A percentile compares a stretch with the other conserved stretches of the same genome.
Conservation (phyloP, 2,888 invertebrate genomes). For the Aphrophora alni region DNA sequence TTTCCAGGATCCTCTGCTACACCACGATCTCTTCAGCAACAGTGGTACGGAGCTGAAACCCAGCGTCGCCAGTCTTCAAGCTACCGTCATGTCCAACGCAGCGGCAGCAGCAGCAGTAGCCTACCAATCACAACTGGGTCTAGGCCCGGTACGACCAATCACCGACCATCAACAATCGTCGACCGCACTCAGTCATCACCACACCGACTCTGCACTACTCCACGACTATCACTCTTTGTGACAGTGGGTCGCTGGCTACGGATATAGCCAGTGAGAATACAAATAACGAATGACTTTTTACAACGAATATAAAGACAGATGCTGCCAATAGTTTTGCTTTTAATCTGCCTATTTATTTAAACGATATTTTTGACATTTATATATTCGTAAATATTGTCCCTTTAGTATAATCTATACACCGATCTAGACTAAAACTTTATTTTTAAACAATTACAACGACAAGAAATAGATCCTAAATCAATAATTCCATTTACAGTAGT, state of each 20-base stretch:
- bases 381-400: no score
- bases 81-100: constrained; percentile 51
- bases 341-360: no score
- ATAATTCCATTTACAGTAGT: no score
- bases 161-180: constrained; percentile 37
- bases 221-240: constrained; percentile 55
- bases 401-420: no score
- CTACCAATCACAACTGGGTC: constrained; percentile 46
- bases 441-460: no score
- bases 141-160: constrained; percentile 39
- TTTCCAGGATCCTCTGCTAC: constrained; percentile 47
- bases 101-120: constrained; percentile 48
- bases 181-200: constrained; percentile 34
- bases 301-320: neutral
- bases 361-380: no score
- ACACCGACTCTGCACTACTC: constrained; percentile 50
- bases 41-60: constrained; percentile 42
- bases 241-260: constrained; percentile 56
- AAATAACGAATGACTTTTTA: neutral
- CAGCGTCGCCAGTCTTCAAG: constrained; percentile 50
- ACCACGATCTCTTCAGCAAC: constrained; percentile 48
- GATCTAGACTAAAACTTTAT: no score
- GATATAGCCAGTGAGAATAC: constrained; percentile 52
- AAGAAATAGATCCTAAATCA: no score
- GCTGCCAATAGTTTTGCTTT: neutral